Evolutionary conservation across 1,140 invertebrate genomes (phyloP), one percentile per base, ranked within the genome.

Genomic region (Contarinia nasturtii): DNA sequence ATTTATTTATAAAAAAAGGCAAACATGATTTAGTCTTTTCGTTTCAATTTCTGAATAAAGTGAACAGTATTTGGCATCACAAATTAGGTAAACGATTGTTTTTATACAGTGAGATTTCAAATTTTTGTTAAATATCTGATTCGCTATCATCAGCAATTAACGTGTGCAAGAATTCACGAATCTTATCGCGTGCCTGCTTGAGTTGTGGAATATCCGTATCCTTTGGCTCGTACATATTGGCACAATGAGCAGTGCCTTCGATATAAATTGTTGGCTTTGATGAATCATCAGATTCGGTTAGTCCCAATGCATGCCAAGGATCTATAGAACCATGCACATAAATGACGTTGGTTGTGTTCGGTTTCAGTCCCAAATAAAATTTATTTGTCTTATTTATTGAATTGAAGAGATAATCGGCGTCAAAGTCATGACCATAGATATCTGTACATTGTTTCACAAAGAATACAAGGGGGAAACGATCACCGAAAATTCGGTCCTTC

Each of bases 251-350:
- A 45, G 82, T 82, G n/a, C 80, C 81, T 54, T 77, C 63, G 34
- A 85, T 82, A 37, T 69, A 83, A 55, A 86, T 82, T 7, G 79
- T 80, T 17, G 80, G 80, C 4, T 73, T 66, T 43, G 65, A 51
- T 36, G 69, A 58, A 47, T 72, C 68, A 33, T 20, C n/a, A 2
- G 77, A 73, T 48, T 71, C 56, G 3, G 65, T 76, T 11, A 80
- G 72, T 45, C 80, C 79, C 19, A 91, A 67, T 10, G 79, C 79
- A 67, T 90, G 86, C 88, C 88, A 91, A 7, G 87, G 88, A 67
- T 92, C 88, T 36, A 89, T 76, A 2, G 77, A 79, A 45, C 88
- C 88, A 63, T 91, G 87, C 20, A 87, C 80, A 60, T 80, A 88
- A 1, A 89, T 76, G n/a, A 88, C 77, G 50, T 80, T 75, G 3